Conservation (phyloP, 2,113 vertebrate genomes). For the Lagopus leucura region DNA sequence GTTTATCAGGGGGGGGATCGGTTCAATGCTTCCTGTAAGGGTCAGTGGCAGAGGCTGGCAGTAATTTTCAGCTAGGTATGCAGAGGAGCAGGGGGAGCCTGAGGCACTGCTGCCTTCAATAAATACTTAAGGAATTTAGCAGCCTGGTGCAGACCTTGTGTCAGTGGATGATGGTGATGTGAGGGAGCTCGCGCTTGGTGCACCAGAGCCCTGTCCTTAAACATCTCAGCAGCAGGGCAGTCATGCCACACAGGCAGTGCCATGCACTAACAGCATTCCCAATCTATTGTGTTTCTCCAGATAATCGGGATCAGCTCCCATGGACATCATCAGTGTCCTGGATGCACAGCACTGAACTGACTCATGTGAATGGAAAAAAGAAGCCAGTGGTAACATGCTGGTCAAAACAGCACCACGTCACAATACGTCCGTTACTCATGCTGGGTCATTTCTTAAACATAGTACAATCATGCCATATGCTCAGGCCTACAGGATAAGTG, state of each 20-base stretch:
- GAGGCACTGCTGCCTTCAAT: constrained; percentile 69
- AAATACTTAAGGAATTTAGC: constrained; percentile 67
- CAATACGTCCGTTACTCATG: constrained; percentile 33
- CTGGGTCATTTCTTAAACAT: constrained; percentile 40
- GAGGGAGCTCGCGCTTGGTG: neutral
- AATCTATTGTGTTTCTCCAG: neutral
- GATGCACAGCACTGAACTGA: neutral
- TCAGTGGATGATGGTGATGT: constrained; percentile 23
- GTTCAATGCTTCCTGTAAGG: constrained; percentile 61
- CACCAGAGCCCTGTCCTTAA: neutral
- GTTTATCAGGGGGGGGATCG: constrained; percentile 41
- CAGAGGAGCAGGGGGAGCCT: constrained; percentile 41
- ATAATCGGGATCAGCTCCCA: neutral
- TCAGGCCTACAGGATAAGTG: constrained; percentile 3
- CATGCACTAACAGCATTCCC: neutral
- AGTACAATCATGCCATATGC: neutral
- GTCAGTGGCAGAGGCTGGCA: constrained; percentile 70
- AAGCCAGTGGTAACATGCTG: constrained; percentile 6
- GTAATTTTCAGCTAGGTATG: constrained; percentile 71
- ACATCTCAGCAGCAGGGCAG: neutral
- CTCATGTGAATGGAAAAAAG: constrained; percentile 29
- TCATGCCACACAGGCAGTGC: neutral
- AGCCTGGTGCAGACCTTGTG: neutral
- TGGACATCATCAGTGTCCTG: neutral
- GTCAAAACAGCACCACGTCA: constrained; percentile 28